Conservation (phyloP, 2,113 vertebrate species). For the Butastur rufipennis region DNA sequence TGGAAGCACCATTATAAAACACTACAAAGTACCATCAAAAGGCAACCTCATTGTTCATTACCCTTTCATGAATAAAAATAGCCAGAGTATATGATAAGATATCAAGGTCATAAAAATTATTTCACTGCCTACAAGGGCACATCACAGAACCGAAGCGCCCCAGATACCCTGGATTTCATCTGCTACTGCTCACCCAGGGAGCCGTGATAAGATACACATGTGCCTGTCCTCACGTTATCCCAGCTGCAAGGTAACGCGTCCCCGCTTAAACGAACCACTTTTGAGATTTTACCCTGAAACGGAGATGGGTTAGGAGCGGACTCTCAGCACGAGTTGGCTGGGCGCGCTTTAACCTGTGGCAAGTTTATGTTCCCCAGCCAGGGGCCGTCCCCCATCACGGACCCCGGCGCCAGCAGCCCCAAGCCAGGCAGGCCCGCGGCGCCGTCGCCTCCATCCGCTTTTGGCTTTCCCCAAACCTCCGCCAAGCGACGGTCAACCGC, state of each 20-base stretch:
- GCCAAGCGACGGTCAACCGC: rapidly evolving
- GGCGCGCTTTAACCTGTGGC: not conserved
- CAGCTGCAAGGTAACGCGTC: not conserved
- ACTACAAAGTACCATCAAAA: not conserved
- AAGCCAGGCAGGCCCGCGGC: not conserved
- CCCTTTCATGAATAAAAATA: not conserved
- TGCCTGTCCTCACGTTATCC: not conserved
- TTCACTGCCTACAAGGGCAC: not conserved
- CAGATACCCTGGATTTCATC: not conserved
- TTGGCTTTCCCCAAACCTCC: not conserved
- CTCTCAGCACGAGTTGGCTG: not conserved
- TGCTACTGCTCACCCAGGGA: not conserved
- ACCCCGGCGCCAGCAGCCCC: rapidly evolving
- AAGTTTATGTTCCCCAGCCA: not conserved
- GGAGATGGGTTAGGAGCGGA: not conserved
- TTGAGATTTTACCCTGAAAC: not conserved
- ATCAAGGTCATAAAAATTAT: not conserved
- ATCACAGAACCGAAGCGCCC: not conserved
- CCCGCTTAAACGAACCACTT: not conserved
- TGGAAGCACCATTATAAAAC: not conserved
- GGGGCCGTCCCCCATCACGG: not conserved
- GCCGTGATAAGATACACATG: rapidly evolving
- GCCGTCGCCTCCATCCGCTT: rapidly evolving
- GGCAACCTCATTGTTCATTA: not conserved
- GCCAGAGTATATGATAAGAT: not conserved